Conservation (phyloP, 2,797 vertebrate genomes). For the Pseudotriccus pelzelni region DNA sequence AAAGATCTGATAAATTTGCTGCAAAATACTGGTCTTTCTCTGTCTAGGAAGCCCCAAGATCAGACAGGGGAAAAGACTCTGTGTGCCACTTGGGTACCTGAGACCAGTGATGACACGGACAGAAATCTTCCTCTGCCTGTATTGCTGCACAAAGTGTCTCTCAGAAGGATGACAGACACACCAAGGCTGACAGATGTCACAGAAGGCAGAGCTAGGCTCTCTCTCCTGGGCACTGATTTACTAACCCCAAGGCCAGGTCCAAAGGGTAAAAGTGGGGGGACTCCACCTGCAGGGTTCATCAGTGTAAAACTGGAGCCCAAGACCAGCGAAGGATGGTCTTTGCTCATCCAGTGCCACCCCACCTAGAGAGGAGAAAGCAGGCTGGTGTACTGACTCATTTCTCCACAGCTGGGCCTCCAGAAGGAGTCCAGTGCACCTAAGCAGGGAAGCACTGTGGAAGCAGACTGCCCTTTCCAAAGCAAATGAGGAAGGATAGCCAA, state of each 20-base stretch:
- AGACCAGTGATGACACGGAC: not conserved
- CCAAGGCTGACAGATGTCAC: not conserved
- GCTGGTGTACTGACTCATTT: not conserved
- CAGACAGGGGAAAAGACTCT: not conserved
- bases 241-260: not conserved
- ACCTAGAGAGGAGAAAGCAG: not conserved
- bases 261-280: not conserved
- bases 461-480: not conserved
- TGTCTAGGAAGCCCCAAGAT: not conserved
- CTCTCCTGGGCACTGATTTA: not conserved
- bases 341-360: not conserved
- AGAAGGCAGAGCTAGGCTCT: not conserved
- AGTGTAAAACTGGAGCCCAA: not conserved
- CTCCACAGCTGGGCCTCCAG: not conserved
- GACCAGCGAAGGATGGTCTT: not conserved
- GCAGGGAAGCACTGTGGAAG: not conserved
- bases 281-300: not conserved
- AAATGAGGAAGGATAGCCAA: not conserved
- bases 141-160: no score
- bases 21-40: not conserved
- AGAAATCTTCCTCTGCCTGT: not conserved
- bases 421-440: not conserved
- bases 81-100: not conserved
- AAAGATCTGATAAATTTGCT: not conserved
- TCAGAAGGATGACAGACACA: fast-evolving